Evolutionary conservation across 2,797 vertebrate species (phyloP).

Genomic region (Myiotriccus ornatus): DNA sequence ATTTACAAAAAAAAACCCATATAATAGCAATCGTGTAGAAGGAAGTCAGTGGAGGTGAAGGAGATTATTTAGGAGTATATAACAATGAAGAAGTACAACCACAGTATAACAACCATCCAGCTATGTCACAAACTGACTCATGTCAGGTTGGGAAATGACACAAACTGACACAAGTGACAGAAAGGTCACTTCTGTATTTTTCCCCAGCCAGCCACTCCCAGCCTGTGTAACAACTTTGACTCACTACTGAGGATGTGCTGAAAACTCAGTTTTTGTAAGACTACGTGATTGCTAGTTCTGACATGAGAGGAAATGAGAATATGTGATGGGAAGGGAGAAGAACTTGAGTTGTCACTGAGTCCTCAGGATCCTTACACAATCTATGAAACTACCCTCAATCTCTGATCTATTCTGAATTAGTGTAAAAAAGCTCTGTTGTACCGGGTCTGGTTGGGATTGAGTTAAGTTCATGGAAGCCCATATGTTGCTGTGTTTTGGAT

Average conservation of each 20-base stretch:
- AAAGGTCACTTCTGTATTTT: not conserved
- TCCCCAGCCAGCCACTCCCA: not conserved
- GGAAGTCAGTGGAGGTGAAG: not conserved
- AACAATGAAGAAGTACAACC: not conserved
- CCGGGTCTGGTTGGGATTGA: not conserved
- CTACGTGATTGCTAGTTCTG: not conserved
- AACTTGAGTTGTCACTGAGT: not conserved
- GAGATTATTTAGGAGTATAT: not conserved
- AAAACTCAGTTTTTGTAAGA: not conserved
- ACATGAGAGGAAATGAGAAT: not conserved
- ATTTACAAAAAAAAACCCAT: not conserved
- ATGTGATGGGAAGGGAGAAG: not conserved
- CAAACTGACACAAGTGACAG: not conserved
- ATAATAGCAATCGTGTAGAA: not conserved
- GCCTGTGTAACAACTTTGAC: not conserved
- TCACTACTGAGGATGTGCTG: not conserved
- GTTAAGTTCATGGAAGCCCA: not conserved
- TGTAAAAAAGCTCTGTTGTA: not conserved
- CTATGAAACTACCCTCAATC: not conserved
- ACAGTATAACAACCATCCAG: not conserved
- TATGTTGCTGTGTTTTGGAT: not conserved
- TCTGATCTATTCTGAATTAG: not conserved
- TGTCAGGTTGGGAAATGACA: no score
- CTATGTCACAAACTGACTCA: not conserved
- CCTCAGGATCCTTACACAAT: not conserved